Conservation (phyloP, 2,113 vertebrate genomes). For the Oncorhynchus kisutch region DNA sequence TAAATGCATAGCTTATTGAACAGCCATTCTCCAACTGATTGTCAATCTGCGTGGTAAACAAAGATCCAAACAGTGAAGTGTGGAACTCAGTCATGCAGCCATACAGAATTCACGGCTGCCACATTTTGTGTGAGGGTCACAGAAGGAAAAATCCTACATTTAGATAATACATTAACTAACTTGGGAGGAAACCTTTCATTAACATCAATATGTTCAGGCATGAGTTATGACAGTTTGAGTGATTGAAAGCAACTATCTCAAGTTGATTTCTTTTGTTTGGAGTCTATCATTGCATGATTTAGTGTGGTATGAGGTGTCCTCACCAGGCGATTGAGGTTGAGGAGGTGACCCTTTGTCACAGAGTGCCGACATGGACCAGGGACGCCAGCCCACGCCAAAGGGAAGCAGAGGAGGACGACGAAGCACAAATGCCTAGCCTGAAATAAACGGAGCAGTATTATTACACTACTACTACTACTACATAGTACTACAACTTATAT, state of each 20-base stretch:
- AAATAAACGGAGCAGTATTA: neutral
- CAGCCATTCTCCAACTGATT: constrained; percentile 61
- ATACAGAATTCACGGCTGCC: neutral
- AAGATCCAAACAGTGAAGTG: neutral
- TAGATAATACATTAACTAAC: too few species aligned
- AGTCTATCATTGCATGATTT: too few species aligned
- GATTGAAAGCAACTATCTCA: too few species aligned
- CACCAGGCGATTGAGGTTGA: constrained; percentile 53
- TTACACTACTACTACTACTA: too few species aligned
- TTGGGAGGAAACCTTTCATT: too few species aligned
- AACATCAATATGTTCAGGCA: too few species aligned
- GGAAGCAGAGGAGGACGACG: constrained; percentile 45
- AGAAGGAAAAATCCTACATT: too few species aligned
- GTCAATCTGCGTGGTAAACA: constrained; percentile 48
- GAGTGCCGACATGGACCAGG: constrained; percentile 57
- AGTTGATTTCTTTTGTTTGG: too few species aligned
- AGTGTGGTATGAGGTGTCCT: neutral
- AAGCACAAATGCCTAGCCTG: constrained; percentile 57
- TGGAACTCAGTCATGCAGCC: neutral
- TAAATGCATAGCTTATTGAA: constrained; percentile 48
- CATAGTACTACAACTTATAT: too few species aligned
- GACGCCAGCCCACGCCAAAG: constrained; percentile 43
- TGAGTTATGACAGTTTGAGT: too few species aligned
- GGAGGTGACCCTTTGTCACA: constrained; percentile 53
- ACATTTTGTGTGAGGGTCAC: too few species aligned